Conservation (phyloP, 2,113 vertebrate genomes). For the Xyrauchen texanus region DNA sequence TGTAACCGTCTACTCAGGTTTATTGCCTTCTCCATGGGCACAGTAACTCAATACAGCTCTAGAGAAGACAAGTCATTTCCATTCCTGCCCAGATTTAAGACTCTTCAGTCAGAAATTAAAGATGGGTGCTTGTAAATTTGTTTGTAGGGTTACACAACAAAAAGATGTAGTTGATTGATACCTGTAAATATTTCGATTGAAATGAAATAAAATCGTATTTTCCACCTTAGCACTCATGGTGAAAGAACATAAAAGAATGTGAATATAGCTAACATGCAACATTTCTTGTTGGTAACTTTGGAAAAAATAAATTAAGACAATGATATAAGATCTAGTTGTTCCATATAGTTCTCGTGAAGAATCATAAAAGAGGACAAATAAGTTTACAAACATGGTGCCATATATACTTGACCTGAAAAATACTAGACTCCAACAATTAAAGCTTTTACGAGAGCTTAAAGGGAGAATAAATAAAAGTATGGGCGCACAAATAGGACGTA, state of each 20-base stretch:
- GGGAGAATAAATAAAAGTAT: conserved; percentile 55
- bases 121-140: not conserved
- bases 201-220: not conserved
- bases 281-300: not conserved
- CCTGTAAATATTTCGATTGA: conserved; percentile 15
- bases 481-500: conserved; percentile 68
- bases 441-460: conserved; percentile 64
- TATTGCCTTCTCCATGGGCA: conserved; percentile 23
- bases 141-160: not conserved
- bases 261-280: conserved; percentile 20
- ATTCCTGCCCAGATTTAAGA: too few species aligned
- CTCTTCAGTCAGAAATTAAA: conserved; percentile 1
- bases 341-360: not conserved
- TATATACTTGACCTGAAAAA: conserved; percentile 45
- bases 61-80: too few species aligned
- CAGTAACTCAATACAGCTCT: not conserved
- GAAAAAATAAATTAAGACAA: not conserved
- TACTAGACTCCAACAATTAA: conserved; percentile 58
- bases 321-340: not conserved
- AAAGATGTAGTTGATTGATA: not conserved
- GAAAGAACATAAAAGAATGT: conserved; percentile 30
- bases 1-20: conserved; percentile 43
- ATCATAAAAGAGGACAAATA: not conserved
- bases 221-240: not conserved
- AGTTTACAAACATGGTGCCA: conserved; percentile 42